phyloP scores from a whole-genome alignment of 1,140 invertebrate genomes.

The Zaprionus ornatus region DNA sequence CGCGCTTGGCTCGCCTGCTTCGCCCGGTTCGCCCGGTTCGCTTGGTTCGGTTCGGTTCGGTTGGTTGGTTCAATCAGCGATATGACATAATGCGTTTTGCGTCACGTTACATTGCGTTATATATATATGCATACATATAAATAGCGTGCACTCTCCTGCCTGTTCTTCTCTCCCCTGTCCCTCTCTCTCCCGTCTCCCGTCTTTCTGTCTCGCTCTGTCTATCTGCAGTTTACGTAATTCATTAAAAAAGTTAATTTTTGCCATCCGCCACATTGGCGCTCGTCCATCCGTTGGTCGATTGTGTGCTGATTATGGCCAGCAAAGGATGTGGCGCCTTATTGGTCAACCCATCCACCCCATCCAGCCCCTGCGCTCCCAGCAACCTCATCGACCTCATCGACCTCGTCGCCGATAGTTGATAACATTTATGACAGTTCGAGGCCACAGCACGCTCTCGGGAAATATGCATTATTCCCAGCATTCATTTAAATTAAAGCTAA shows the following conservation, averaged over 20 bases:
- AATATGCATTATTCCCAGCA: conserved; percentile 32
- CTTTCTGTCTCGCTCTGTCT: not conserved
- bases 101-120: conserved; percentile 72
- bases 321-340: conserved; percentile 73
- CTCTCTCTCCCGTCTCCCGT: not conserved
- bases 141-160: conserved; percentile 1
- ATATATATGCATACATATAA: conserved; percentile 8
- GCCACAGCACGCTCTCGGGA: conserved; percentile 50
- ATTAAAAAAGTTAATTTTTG: conserved; percentile 81
- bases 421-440: conserved; percentile 48
- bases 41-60: conserved; percentile 36
- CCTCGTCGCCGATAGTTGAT: conserved; percentile 47
- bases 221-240: conserved; percentile 60
- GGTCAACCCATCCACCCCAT: conserved; percentile 13
- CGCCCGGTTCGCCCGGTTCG: conserved; percentile 27
- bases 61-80: conserved; percentile 77
- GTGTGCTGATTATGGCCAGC: conserved; percentile 72
- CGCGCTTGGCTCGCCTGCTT: conserved; percentile 35
- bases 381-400: not conserved
- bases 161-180: not conserved
- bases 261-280: conserved; percentile 64
- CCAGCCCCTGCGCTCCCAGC: not conserved
- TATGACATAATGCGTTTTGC: conserved; percentile 80
- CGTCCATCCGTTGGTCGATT: conserved; percentile 61
- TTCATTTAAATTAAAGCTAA: not conserved